Evolutionary conservation across 2,888 invertebrate species (phyloP).

Genomic region (Andrena trimmerana): DNA sequence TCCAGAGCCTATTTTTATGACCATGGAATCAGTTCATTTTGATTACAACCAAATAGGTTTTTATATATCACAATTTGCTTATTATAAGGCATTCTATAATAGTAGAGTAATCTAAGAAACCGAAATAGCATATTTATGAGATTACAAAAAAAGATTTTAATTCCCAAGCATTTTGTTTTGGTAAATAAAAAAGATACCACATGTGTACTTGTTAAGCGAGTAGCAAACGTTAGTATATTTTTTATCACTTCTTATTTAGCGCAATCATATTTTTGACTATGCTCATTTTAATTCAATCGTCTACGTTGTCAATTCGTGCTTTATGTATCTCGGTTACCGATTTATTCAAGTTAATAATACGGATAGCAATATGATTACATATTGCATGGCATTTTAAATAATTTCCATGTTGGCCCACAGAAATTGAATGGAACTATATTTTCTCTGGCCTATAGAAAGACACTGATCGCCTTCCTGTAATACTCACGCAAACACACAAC

Average conservation of each 20-base stretch:
- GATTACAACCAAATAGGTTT: constrained; percentile 48
- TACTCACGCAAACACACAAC: not conserved
- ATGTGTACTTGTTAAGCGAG: constrained; percentile 12
- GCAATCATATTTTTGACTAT: constrained; percentile 57
- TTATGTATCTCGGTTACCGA: constrained; percentile 1
- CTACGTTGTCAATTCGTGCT: constrained; percentile 34
- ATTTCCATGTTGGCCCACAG: not conserved
- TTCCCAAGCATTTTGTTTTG: constrained; percentile 35
- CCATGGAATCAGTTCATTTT: constrained; percentile 54
- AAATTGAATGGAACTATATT: constrained; percentile 11
- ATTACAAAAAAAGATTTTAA: constrained; percentile 13
- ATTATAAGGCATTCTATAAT: not conserved
- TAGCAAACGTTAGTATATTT: constrained; percentile 46
- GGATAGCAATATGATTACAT: not conserved
- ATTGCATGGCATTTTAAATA: not conserved
- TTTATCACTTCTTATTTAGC: constrained; percentile 41
- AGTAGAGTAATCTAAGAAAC: constrained; percentile 10
- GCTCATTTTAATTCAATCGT: constrained; percentile 52
- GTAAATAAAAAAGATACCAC: constrained; percentile 23
- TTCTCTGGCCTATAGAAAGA: not conserved
- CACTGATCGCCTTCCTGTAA: not conserved
- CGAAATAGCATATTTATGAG: constrained; percentile 5
- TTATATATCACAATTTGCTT: constrained; percentile 34
- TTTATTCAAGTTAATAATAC: not conserved
- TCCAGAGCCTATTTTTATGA: constrained; percentile 75